Evolutionary conservation across 1,140 invertebrate genomes (phyloP).

Genomic region (Drosophila nigrodunni): DNA sequence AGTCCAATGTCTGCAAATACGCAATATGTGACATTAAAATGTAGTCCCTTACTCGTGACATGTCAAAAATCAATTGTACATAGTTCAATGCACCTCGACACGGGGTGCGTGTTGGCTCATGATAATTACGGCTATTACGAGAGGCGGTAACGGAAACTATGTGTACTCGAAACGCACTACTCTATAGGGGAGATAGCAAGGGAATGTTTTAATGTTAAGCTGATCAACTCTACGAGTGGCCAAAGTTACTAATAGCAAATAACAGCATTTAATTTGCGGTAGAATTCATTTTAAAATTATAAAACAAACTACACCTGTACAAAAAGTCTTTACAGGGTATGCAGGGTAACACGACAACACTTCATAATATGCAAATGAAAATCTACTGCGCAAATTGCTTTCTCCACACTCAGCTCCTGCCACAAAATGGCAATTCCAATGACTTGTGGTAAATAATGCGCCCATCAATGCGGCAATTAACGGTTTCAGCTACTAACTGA

Average conservation of each 20-base stretch:
- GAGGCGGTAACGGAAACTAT: slow-evolving; percentile 44
- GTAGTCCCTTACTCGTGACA: slow-evolving; percentile 17
- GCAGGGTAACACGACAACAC: slow-evolving; percentile 27
- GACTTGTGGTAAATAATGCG: slow-evolving; percentile 32
- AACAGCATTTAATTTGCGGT: too few relatives aligned
- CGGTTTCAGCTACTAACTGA: slow-evolving; percentile 4
- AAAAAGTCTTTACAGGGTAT: slow-evolving; percentile 5
- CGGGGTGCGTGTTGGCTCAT: slow-evolving; percentile 61
- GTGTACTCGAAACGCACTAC: slow-evolving; percentile 37
- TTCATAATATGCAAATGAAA: slow-evolving; percentile 54
- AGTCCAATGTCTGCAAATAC: background rate
- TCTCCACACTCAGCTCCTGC: slow-evolving; percentile 17
- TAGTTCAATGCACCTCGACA: slow-evolving; percentile 64
- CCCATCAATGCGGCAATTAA: slow-evolving; percentile 56
- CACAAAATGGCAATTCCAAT: slow-evolving; percentile 23
- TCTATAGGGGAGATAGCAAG: slow-evolving; percentile 8
- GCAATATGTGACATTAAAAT: background rate
- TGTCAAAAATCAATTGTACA: slow-evolving; percentile 67
- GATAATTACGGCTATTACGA: slow-evolving; percentile 68
- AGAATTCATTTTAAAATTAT: too few relatives aligned
- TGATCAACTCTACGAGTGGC: background rate
- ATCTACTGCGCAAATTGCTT: slow-evolving; percentile 7
- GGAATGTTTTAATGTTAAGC: background rate
- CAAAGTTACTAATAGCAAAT: background rate
- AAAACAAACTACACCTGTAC: too few relatives aligned